Evolutionary conservation across 2,797 vertebrate genomes (phyloP).

Genomic region (Tauraco hartlaubi): DNA sequence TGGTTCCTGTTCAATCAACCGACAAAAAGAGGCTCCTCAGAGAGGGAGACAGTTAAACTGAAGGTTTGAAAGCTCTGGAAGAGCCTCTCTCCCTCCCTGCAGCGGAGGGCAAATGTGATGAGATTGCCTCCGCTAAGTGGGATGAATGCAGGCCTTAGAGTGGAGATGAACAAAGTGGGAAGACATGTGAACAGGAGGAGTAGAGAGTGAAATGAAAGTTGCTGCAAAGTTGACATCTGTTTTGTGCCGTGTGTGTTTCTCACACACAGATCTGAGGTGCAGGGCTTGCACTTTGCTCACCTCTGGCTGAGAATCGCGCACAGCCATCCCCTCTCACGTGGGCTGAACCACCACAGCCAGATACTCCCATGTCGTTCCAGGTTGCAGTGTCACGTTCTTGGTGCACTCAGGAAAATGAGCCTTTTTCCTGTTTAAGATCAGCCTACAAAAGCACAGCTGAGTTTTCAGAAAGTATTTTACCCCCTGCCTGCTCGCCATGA

Average conservation of each 20-base stretch:
- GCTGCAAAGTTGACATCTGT: neutral
- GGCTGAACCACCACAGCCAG: neutral
- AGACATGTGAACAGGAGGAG: neutral
- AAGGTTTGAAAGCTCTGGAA: neutral
- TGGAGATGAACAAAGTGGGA: neutral
- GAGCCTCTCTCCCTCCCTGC: neutral
- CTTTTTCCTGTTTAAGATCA: neutral
- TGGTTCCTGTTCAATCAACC: neutral
- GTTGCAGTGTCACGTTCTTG: rapidly evolving
- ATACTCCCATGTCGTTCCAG: neutral
- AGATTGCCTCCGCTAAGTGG: neutral
- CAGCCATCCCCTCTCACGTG: neutral
- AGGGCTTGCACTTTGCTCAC: neutral
- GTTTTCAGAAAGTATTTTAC: slow-evolving; percentile 1
- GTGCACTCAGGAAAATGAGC: neutral
- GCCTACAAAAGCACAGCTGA: neutral
- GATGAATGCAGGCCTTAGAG: neutral
- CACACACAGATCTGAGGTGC: neutral
- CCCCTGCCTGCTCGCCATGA: neutral
- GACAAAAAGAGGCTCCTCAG: neutral
- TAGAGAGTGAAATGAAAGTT: neutral
- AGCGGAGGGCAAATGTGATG: neutral
- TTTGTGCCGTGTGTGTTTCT: neutral
- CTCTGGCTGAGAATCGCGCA: neutral
- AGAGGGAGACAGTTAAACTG: neutral